These are phyloP conservation scores for Sipunculus nudus DNA, from an alignment of 2,888 invertebrate genomes.

Conservation along the genomic window DNA sequence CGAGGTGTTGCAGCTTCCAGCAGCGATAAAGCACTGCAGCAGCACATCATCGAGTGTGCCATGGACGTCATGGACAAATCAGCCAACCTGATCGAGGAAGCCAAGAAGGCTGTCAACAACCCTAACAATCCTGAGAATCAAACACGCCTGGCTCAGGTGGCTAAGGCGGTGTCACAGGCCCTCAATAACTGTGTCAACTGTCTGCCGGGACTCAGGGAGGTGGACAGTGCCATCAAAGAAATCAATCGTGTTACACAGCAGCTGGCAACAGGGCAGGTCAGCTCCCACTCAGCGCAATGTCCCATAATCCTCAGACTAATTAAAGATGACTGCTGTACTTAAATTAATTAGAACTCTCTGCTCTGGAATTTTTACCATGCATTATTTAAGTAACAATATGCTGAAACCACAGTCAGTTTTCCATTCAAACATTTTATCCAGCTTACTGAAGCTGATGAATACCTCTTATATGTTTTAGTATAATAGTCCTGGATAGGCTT, in stretches of 20 bases:
- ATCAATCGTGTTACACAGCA: slow-evolving; percentile 75
- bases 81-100: slow-evolving; percentile 81
- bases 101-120: slow-evolving; percentile 78
- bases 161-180: slow-evolving; percentile 69
- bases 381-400: no score
- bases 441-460: no score
- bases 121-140: slow-evolving; percentile 73
- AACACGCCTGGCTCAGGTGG: slow-evolving; percentile 73
- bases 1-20: slow-evolving; percentile 72
- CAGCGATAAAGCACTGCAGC: slow-evolving; percentile 68
- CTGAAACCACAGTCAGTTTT: no score
- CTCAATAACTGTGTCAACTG: slow-evolving; percentile 81
- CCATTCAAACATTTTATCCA: no score
- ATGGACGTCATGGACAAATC: slow-evolving; percentile 84
- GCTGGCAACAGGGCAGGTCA: slow-evolving; percentile 69
- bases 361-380: no score
- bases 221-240: slow-evolving; percentile 86
- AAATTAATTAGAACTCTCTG: no score
- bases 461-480: no score
- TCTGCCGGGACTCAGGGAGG: slow-evolving; percentile 91
- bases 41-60: slow-evolving; percentile 71
- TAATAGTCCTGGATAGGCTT: no score
- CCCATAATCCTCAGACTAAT: neutral
- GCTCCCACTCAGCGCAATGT: neutral
- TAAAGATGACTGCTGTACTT: no score